Evolutionary conservation across 2,797 vertebrate genomes (phyloP).

Genomic region (Helarctos malayanus): DNA sequence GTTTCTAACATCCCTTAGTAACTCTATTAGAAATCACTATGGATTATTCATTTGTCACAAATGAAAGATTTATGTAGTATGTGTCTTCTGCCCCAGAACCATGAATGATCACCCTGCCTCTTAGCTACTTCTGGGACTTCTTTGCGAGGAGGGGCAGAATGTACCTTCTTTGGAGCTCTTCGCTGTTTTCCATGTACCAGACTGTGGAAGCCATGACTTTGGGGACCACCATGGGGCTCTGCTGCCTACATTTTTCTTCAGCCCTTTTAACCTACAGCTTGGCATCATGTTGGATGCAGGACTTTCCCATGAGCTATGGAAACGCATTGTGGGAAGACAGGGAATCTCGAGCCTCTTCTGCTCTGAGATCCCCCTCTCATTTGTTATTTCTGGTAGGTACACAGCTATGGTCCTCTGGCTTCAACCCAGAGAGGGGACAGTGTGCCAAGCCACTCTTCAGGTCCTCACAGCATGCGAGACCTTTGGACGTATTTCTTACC

Average conservation of each 20-base stretch:
- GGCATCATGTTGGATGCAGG: not conserved
- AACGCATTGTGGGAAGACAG: not conserved
- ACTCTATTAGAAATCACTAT: slow-evolving; percentile 9
- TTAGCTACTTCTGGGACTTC: not conserved
- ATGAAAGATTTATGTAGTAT: not conserved
- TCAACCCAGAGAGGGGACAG: not conserved
- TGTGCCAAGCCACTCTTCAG: not conserved
- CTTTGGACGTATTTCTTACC: not conserved
- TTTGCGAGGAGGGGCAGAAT: not conserved
- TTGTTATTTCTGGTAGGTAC: not conserved
- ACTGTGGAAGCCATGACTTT: not conserved
- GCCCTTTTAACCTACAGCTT: not conserved
- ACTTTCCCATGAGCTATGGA: not conserved
- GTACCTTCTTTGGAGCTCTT: not conserved
- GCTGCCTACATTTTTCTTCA: not conserved
- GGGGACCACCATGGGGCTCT: not conserved
- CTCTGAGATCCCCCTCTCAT: not conserved
- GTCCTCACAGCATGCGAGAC: too few relatives aligned
- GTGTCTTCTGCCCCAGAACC: not conserved
- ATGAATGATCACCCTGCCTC: not conserved
- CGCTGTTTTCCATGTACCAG: not conserved
- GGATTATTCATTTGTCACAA: slow-evolving; percentile 44
- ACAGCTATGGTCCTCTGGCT: not conserved
- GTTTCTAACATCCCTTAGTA: not conserved
- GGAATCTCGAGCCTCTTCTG: not conserved